phyloP scores from a whole-genome alignment of 2,113 vertebrate species.

The Leptobrachium leishanense region DNA sequence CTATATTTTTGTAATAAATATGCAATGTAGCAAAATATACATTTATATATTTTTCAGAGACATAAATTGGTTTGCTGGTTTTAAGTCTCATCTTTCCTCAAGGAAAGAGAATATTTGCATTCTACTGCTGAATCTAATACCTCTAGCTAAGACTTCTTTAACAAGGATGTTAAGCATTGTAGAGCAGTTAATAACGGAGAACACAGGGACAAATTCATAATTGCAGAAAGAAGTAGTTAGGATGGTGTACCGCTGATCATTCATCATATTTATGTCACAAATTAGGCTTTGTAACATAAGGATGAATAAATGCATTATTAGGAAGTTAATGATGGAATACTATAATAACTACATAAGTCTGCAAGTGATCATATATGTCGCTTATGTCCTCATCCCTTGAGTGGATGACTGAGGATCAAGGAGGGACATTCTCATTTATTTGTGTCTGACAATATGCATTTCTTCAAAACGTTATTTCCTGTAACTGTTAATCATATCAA shows the following conservation, averaged over 20 bases:
- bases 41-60: no score
- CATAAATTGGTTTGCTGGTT: no score
- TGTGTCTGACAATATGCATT: neutral
- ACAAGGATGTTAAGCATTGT: conserved; percentile 8
- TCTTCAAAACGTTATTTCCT: no score
- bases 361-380: neutral
- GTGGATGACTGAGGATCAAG: neutral
- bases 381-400: neutral
- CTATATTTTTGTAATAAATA: no score
- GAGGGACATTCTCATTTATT: neutral
- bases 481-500: no score
- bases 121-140: neutral
- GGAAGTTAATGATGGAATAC: conserved; percentile 49
- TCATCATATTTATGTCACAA: neutral
- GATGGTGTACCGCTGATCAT: neutral
- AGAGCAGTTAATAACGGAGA: neutral
- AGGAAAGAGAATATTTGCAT: neutral
- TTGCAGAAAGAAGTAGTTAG: neutral
- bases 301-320: conserved; percentile 54
- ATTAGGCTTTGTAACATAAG: conserved; percentile 36
- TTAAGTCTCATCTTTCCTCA: neutral
- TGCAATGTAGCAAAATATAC: no score
- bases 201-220: neutral
- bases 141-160: neutral
- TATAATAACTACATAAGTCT: conserved; percentile 43